phyloP scores from a whole-genome alignment of 1,140 invertebrate genomes.

The Papilio polytes region DNA sequence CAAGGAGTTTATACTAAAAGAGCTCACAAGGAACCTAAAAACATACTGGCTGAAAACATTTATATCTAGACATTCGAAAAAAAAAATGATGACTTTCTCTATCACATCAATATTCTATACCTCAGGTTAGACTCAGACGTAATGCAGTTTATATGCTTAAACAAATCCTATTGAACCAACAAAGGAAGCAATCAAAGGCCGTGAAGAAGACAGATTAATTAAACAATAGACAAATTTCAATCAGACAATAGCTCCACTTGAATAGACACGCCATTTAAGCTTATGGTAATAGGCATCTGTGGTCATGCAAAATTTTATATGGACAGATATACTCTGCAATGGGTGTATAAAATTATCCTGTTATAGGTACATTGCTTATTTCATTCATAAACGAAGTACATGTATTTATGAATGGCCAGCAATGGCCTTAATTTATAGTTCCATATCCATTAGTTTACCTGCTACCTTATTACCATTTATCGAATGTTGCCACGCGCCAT shows the following conservation, averaged over 20 bases:
- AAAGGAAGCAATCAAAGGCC: constrained; percentile 35
- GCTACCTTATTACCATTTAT: constrained; percentile 75
- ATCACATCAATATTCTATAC: not conserved
- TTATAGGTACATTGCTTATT: constrained; percentile 62
- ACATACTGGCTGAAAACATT: not conserved
- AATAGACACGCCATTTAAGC: constrained; percentile 32
- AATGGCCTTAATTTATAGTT: constrained; percentile 73
- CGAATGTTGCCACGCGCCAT: constrained; percentile 63
- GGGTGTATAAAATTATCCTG: constrained; percentile 70
- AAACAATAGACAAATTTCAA: constrained; percentile 36
- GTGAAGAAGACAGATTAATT: constrained; percentile 22
- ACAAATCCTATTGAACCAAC: constrained; percentile 3
- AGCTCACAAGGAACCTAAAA: not conserved
- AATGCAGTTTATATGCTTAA: not conserved
- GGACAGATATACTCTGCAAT: constrained; percentile 62
- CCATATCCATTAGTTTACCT: constrained; percentile 72
- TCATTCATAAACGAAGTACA: constrained; percentile 79
- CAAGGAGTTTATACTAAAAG: not conserved
- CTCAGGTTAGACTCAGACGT: too few species aligned
- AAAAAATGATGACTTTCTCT: not conserved
- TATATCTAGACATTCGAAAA: not conserved
- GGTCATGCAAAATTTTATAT: constrained; percentile 71
- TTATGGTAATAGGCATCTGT: constrained; percentile 14
- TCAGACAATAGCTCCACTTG: constrained; percentile 25
- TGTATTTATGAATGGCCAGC: constrained; percentile 75